phyloP scores from a whole-genome alignment of 2,797 vertebrate genomes.

The Heliangelus exortis region DNA sequence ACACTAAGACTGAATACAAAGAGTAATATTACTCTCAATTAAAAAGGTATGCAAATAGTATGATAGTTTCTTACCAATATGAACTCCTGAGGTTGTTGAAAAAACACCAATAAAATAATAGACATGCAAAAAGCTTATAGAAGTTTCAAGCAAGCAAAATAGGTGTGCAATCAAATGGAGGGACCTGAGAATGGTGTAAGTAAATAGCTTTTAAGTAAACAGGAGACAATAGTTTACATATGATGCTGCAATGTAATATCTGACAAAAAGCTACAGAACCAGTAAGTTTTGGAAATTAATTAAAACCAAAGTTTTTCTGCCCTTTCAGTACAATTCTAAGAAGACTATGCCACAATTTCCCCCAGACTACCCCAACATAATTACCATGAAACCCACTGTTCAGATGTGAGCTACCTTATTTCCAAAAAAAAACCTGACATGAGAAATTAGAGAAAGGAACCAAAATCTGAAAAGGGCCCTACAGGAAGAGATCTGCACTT shows the following conservation, averaged over 20 bases:
- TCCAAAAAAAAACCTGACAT: background rate
- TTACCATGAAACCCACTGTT: background rate
- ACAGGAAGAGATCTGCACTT: background rate
- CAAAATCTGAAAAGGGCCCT: background rate
- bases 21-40: background rate
- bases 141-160: background rate
- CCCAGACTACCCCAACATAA: background rate
- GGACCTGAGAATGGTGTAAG: background rate
- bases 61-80: background rate
- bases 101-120: background rate
- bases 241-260: background rate
- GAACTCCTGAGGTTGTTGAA: background rate
- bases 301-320: background rate
- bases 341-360: background rate
- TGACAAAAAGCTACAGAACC: background rate
- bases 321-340: background rate
- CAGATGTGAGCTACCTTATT: background rate
- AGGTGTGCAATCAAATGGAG: background rate
- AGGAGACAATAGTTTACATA: background rate
- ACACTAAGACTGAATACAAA: background rate
- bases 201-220: background rate
- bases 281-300: background rate
- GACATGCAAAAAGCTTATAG: background rate
- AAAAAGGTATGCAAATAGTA: background rate
- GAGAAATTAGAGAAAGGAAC: background rate